Evolutionary conservation across 2,797 vertebrate genomes (phyloP).

Genomic region (Lacerta viridis): DNA sequence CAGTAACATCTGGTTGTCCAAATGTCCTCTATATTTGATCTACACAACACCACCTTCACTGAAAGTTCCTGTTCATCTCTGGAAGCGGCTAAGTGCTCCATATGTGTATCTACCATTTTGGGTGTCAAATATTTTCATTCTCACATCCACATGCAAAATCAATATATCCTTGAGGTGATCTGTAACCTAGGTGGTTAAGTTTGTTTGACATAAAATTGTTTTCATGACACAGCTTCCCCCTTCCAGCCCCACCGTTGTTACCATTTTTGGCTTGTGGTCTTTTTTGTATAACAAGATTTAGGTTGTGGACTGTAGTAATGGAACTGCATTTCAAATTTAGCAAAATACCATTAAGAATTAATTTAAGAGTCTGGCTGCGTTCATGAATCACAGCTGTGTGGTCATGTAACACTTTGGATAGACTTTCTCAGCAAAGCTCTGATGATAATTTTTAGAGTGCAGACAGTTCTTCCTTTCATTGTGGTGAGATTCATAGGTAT

Average conservation of each 20-base stretch:
- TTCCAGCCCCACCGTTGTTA: conserved; percentile 56
- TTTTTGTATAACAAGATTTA: conserved; percentile 63
- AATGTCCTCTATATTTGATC: no score
- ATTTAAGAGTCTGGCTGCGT: conserved; percentile 61
- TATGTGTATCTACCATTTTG: neutral
- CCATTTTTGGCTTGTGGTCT: conserved; percentile 47
- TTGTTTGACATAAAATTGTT: conserved; percentile 24
- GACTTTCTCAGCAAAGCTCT: conserved; percentile 62
- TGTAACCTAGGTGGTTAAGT: neutral
- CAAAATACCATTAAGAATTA: conserved; percentile 72
- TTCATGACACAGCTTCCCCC: neutral
- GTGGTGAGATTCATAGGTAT: conserved; percentile 38
- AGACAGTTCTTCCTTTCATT: conserved; percentile 57
- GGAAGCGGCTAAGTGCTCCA: neutral
- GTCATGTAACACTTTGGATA: neutral
- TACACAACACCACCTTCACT: neutral
- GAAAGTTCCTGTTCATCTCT: neutral
- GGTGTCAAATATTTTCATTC: neutral
- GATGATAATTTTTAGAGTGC: conserved; percentile 64
- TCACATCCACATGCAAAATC: neutral
- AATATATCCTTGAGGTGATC: neutral
- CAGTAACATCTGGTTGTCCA: no score
- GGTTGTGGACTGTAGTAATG: conserved; percentile 65
- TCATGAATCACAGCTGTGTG: conserved; percentile 60
- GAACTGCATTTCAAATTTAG: conserved; percentile 71